A percentile compares a stretch with the other conserved stretches of the same genome.
Evolutionary conservation across 2,113 vertebrate species (phyloP).

Genomic region (Hippocampus comes): DNA sequence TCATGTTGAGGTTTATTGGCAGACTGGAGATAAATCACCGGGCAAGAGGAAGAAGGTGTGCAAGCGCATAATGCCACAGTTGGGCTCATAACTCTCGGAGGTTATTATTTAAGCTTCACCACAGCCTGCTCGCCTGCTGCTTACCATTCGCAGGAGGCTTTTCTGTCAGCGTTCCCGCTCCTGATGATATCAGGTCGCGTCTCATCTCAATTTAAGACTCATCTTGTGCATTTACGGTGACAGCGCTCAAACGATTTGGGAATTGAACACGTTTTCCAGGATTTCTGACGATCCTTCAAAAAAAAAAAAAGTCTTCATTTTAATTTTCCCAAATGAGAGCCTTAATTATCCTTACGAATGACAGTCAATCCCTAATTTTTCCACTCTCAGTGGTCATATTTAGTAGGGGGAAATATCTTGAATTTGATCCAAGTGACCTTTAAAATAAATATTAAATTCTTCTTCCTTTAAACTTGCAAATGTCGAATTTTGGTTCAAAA

Average conservation of each 20-base stretch:
- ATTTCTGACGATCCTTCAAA: not conserved
- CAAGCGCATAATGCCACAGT: constrained; percentile 55
- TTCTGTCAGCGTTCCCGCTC: not conserved
- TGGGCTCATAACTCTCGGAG: constrained; percentile 62
- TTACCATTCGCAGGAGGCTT: constrained; percentile 28
- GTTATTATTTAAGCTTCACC: constrained; percentile 72
- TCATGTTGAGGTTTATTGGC: constrained; percentile 67
- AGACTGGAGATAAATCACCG: constrained; percentile 64
- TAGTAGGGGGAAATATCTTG: too few relatives aligned
- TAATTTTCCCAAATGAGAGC: too few relatives aligned
- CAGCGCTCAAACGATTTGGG: not conserved
- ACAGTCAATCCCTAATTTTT: too few relatives aligned
- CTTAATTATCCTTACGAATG: too few relatives aligned
- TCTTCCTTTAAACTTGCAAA: too few relatives aligned
- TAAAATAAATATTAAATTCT: too few relatives aligned
- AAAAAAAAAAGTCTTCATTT: not conserved
- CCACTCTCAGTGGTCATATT: too few relatives aligned
- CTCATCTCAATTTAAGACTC: not conserved
- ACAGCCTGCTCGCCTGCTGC: constrained; percentile 32
- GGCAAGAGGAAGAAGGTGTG: constrained; percentile 59
- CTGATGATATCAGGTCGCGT: constrained; percentile 43
- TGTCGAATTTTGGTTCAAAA: too few relatives aligned
- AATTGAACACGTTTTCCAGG: not conserved
- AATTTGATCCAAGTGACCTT: too few relatives aligned
- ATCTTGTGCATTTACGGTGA: not conserved